Evolutionary conservation across 2,113 vertebrate species (phyloP).

Genomic region (Albula goreensis): DNA sequence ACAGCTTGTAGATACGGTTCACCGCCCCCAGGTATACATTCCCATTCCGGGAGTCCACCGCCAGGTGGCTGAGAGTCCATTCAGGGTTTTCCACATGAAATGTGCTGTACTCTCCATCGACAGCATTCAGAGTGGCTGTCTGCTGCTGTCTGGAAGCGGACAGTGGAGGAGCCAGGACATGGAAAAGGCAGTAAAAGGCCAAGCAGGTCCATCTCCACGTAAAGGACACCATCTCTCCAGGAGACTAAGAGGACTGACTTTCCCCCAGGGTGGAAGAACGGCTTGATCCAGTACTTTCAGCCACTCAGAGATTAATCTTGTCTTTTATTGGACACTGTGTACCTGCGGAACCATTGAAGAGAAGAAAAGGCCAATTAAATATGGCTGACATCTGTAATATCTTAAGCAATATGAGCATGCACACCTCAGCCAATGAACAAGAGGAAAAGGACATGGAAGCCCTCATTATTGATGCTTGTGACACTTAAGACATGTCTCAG

Average conservation of each 20-base stretch:
- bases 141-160: slow-evolving; percentile 67
- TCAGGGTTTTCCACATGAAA: slow-evolving; percentile 81
- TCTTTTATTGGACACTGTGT: slow-evolving; percentile 57
- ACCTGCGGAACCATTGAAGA: slow-evolving; percentile 38
- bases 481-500: slow-evolving; percentile 25
- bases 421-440: not conserved
- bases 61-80: slow-evolving; percentile 88
- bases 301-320: slow-evolving; percentile 65
- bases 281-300: slow-evolving; percentile 56
- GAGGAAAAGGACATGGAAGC: slow-evolving; percentile 5
- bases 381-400: not conserved
- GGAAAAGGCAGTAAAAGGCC: slow-evolving; percentile 81
- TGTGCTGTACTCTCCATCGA: slow-evolving; percentile 76
- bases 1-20: slow-evolving; percentile 96
- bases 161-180: slow-evolving; percentile 72
- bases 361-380: slow-evolving; percentile 44
- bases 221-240: slow-evolving; percentile 73
- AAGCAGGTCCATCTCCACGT: slow-evolving; percentile 81
- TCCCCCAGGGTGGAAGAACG: slow-evolving; percentile 48
- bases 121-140: slow-evolving; percentile 65
- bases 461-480: slow-evolving; percentile 29
- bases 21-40: slow-evolving; percentile 91
- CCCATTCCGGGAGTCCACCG: slow-evolving; percentile 88
- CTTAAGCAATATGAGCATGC: not conserved
- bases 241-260: slow-evolving; percentile 56